A percentile compares a stretch with the other conserved stretches of the same genome.
Conservation (phyloP, 2,113 vertebrate species). For the human (Homo sapiens) region GRCh38 chr7:79575501-79576000, state of each 20-base stretch:
- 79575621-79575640: neutral
- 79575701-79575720: neutral
- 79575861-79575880: neutral
- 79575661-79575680: constrained; percentile 34
- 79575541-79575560: neutral
- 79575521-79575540: no score
- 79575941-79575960: neutral
- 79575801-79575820: neutral
- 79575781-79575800: neutral
- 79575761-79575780: neutral
- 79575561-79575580: neutral
- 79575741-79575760: neutral
- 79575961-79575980: neutral
- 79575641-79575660: constrained; percentile 35
- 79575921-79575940: neutral
- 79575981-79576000: neutral
- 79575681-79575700: constrained; percentile 50
- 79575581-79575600: constrained; percentile 2
- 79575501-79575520: constrained; percentile 43
- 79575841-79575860: neutral
- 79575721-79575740: neutral
- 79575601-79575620: neutral
- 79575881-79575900: neutral
- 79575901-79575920: constrained; percentile 37
- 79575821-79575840: neutral